Conservation (phyloP, 2,113 vertebrate species). For the Pachyramphus minor region DNA sequence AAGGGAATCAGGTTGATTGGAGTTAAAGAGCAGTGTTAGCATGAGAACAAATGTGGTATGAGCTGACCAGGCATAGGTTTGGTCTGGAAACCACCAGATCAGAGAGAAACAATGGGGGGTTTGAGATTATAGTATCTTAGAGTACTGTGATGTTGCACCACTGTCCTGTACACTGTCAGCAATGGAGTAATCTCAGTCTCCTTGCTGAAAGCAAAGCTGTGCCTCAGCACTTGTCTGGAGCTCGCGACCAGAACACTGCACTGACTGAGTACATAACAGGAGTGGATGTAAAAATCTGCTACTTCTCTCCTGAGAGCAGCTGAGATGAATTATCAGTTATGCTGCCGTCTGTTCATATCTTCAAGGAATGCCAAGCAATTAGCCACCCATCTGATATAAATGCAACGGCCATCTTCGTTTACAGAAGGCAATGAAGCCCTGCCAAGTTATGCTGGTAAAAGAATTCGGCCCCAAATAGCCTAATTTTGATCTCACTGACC, state of each 20-base stretch:
- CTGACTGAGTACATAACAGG: not conserved
- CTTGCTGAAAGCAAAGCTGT: not conserved
- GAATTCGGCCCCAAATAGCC: not conserved
- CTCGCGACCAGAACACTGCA: not conserved
- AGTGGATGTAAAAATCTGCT: not conserved
- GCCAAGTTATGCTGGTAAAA: not conserved
- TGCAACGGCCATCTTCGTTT: not conserved
- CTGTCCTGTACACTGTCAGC: not conserved
- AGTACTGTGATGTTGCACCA: not conserved
- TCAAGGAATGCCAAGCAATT: constrained; percentile 43
- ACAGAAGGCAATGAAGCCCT: not conserved
- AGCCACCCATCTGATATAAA: constrained; percentile 16
- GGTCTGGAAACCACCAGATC: not conserved
- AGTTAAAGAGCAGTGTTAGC: not conserved
- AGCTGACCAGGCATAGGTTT: not conserved
- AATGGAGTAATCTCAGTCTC: rapidly evolving
- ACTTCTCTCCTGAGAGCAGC: not conserved
- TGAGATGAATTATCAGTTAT: not conserved
- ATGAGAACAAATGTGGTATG: not conserved
- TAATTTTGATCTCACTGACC: not conserved
- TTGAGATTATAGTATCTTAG: not conserved
- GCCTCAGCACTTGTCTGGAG: not conserved
- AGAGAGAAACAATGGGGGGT: rapidly evolving
- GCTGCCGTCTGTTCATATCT: not conserved
- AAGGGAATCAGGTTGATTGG: not conserved